A percentile compares a stretch with the other conserved stretches of the same genome.
Evolutionary conservation across 2,888 invertebrate species (phyloP).

Genomic region (Nomada goodeniana): DNA sequence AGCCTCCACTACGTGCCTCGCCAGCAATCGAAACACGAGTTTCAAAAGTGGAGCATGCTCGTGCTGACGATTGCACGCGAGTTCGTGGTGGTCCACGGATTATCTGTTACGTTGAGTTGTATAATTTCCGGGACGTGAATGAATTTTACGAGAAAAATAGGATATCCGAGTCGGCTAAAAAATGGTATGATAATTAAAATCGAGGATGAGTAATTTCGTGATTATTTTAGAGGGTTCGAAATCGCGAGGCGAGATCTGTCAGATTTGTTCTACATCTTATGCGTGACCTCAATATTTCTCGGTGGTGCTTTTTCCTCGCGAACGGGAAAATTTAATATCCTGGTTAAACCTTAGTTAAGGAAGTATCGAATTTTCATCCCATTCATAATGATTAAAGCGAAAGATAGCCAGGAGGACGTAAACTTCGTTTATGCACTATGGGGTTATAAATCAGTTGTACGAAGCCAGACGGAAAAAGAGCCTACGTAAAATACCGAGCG

Average conservation of each 20-base stretch:
- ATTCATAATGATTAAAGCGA: conserved; percentile 14
- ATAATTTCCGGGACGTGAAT: too few relatives aligned
- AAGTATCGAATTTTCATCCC: conserved; percentile 3
- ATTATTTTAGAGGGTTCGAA: too few relatives aligned
- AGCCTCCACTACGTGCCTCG: neutral
- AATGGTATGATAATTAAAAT: too few relatives aligned
- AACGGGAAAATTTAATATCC: neutral
- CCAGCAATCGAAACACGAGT: conserved; percentile 22
- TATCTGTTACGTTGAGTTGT: neutral
- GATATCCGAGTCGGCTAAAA: too few relatives aligned
- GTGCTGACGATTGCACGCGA: conserved; percentile 1
- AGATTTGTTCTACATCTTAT: too few relatives aligned
- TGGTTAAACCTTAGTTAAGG: neutral
- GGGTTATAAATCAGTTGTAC: conserved; percentile 10
- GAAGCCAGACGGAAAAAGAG: neutral
- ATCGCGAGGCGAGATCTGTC: too few relatives aligned
- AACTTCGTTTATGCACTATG: conserved; percentile 19
- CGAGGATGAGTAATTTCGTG: too few relatives aligned
- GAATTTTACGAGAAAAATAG: too few relatives aligned
- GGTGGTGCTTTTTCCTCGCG: too few relatives aligned
- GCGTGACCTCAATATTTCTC: too few relatives aligned
- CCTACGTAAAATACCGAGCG: neutral
- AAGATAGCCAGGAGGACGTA: conserved; percentile 1
- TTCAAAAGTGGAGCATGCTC: conserved; percentile 46
- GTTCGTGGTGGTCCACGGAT: neutral